Evolutionary conservation across 2,797 vertebrate species (phyloP).

Genomic region (Dicrostonyx torquatus): DNA sequence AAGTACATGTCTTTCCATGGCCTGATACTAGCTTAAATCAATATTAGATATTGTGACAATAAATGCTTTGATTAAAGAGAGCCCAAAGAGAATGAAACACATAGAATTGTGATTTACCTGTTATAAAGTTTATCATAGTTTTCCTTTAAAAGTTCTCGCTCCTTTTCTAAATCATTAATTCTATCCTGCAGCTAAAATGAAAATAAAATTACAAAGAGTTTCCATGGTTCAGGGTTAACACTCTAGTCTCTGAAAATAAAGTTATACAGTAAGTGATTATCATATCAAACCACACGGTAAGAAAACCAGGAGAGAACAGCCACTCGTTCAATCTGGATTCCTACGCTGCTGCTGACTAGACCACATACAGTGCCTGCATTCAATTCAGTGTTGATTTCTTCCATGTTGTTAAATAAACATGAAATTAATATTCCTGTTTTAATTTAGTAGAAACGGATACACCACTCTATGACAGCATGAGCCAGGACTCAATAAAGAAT

Average conservation of each 20-base stretch:
- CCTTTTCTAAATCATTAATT: constrained; percentile 91
- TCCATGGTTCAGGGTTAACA: not conserved
- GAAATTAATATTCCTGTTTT: constrained; percentile 61
- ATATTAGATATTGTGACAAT: constrained; percentile 31
- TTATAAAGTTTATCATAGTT: constrained; percentile 91
- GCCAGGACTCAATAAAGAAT: constrained; percentile 60
- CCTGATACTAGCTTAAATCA: constrained; percentile 18
- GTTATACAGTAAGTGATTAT: constrained; percentile 54
- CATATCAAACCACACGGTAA: not conserved
- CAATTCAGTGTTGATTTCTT: constrained; percentile 68
- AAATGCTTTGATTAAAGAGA: constrained; percentile 43
- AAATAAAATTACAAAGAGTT: constrained; percentile 67
- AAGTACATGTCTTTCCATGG: not conserved
- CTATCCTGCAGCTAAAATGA: constrained; percentile 90
- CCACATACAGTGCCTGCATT: constrained; percentile 45
- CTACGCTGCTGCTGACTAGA: constrained; percentile 1
- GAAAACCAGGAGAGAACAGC: not conserved
- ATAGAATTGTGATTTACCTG: constrained; percentile 87
- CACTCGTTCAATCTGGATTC: not conserved
- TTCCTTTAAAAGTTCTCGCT: constrained; percentile 91
- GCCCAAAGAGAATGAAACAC: constrained; percentile 29
- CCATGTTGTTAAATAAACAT: constrained; percentile 61
- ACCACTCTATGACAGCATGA: constrained; percentile 51
- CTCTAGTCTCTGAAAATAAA: constrained; percentile 58
- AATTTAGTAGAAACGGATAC: constrained; percentile 64